Conservation (phyloP, 2,797 vertebrate species). For the Phylloscopus collybita region DNA sequence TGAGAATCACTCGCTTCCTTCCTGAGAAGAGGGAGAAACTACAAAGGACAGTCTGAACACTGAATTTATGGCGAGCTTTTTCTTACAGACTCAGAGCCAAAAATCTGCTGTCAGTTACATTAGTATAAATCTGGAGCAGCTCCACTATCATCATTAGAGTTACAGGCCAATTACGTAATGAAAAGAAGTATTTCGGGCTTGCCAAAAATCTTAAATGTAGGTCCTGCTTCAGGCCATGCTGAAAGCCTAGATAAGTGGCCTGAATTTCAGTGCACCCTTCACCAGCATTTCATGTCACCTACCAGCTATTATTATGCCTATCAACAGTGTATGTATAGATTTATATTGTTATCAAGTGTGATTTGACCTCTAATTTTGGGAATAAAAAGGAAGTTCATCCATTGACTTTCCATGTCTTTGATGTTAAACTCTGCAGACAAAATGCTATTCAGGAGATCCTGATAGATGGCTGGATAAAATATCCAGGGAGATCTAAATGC, state of each 20-base stretch:
- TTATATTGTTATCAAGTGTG: not conserved
- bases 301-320: slow-evolving; percentile 11
- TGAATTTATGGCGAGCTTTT: slow-evolving; percentile 57
- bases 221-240: slow-evolving; percentile 8
- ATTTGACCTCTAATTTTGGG: slow-evolving; percentile 25
- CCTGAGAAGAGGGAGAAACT: slow-evolving; percentile 4
- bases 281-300: slow-evolving; percentile 5
- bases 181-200: slow-evolving; percentile 59
- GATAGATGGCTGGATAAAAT: slow-evolving; percentile 49
- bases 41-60: slow-evolving; percentile 39
- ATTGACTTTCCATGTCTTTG: slow-evolving; percentile 24
- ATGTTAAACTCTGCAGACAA: slow-evolving; percentile 44
- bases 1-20: slow-evolving; percentile 13
- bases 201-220: slow-evolving; percentile 62
- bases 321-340: not conserved
- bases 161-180: slow-evolving; percentile 66
- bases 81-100: slow-evolving; percentile 49
- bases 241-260: slow-evolving; percentile 48
- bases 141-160: slow-evolving; percentile 68
- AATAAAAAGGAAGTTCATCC: not conserved
- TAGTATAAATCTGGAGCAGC: slow-evolving; percentile 66
- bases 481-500: slow-evolving; percentile 45
- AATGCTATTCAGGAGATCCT: not conserved
- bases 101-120: slow-evolving; percentile 67
- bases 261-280: slow-evolving; percentile 44